These are phyloP conservation scores for Dreissena rostriformis DNA, from an alignment of 1,140 invertebrate species.

Conservation along the genomic window DNA sequence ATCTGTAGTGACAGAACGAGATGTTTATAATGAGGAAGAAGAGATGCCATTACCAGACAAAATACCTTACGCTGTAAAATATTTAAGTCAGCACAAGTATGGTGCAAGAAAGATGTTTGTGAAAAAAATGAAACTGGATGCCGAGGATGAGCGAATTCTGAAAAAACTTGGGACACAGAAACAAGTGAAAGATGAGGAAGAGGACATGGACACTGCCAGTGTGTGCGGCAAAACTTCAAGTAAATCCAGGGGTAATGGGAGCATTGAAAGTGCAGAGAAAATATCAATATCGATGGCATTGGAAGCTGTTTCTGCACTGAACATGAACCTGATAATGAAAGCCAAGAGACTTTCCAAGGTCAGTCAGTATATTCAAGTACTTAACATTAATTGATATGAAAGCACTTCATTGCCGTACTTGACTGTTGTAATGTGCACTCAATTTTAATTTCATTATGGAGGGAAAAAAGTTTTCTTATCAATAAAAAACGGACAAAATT, in stretches of 20 bases:
- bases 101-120: conserved; percentile 61
- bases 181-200: neutral
- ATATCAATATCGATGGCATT: conserved; percentile 51
- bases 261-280: neutral
- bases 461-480: no score
- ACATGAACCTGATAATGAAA: conserved; percentile 29
- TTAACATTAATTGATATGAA: no score
- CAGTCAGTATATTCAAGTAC: conserved; percentile 3
- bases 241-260: conserved; percentile 19
- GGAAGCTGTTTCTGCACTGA: conserved; percentile 56
- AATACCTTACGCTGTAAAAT: conserved; percentile 45
- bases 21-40: conserved; percentile 54
- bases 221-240: neutral
- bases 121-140: conserved; percentile 59
- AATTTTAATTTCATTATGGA: no score
- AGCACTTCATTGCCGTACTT: no score
- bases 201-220: neutral
- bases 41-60: conserved; percentile 39
- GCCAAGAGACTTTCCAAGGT: conserved; percentile 42
- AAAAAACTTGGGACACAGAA: conserved; percentile 68
- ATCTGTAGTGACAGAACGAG: conserved; percentile 28
- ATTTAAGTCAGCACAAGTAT: conserved; percentile 52
- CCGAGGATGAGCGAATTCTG: conserved; percentile 63
- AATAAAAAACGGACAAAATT: no score
- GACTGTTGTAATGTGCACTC: no score